Percentiles rank a stretch among this genome's conserved stretches.
Conservation (phyloP, 2,113 vertebrate genomes). For the Brachyhypopomus occidentalis region DNA sequence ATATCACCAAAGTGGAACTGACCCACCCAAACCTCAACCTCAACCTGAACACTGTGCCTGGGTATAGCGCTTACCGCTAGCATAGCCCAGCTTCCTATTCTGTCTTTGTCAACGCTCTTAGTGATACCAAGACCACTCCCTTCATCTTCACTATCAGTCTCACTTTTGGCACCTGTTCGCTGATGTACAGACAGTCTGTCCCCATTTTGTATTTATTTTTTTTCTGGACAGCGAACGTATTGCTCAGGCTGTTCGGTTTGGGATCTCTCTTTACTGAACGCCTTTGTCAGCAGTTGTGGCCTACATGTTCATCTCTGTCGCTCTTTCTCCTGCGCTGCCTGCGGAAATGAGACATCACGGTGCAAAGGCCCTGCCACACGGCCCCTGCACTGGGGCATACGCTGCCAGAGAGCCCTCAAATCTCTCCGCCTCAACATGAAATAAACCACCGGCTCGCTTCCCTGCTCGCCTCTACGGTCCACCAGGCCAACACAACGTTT, state of each 20-base stretch:
- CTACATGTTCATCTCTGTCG: not conserved
- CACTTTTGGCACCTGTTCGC: constrained; percentile 24
- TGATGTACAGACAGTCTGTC: constrained; percentile 31
- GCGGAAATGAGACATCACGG: constrained; percentile 54
- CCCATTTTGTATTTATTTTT: not conserved
- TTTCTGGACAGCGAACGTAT: no score
- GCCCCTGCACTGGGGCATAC: constrained; percentile 33
- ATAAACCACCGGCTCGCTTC: not conserved
- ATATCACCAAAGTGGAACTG: not conserved
- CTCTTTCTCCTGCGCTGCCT: constrained; percentile 27
- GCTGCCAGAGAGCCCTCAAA: constrained; percentile 29
- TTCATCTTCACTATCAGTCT: constrained; percentile 59
- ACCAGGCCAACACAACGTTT: no score
- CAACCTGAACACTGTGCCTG: not conserved
- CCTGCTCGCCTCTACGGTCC: not conserved
- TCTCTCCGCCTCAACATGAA: not conserved
- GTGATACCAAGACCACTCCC: constrained; percentile 71
- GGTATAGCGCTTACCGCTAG: constrained; percentile 31
- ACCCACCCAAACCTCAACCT: not conserved
- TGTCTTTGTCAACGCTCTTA: constrained; percentile 58
- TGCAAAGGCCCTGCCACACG: constrained; percentile 28
- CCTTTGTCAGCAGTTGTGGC: not conserved
- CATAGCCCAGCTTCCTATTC: constrained; percentile 64
- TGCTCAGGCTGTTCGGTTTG: not conserved
- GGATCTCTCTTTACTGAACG: not conserved